phyloP scores from a whole-genome alignment of 2,113 vertebrate genomes.

The Serinus canaria region DNA sequence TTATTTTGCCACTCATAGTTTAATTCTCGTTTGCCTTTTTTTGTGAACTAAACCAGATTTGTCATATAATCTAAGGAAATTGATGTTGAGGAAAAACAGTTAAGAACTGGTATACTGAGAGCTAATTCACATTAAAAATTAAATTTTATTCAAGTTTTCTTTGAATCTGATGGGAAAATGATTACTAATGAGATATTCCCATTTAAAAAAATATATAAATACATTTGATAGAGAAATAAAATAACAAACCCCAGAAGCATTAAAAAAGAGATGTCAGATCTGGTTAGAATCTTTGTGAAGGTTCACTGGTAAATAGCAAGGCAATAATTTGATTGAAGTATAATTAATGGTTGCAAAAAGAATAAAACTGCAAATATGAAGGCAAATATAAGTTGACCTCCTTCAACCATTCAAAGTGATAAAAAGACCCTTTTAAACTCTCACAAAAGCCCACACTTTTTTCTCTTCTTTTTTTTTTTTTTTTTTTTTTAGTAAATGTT shows the following conservation, averaged over 20 bases:
- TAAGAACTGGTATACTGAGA: background rate
- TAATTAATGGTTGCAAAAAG: background rate
- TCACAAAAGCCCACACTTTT: accelerated
- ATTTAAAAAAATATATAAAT: background rate
- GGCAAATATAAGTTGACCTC: background rate
- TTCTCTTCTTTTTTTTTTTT: background rate
- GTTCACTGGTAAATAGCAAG: background rate
- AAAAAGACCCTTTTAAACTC: background rate
- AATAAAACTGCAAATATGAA: background rate
- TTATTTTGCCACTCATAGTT: background rate
- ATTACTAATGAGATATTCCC: background rate
- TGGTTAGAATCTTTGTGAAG: background rate
- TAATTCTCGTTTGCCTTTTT: background rate
- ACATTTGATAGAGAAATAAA: background rate
- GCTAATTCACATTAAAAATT: background rate
- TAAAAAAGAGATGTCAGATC: background rate
- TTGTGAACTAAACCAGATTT: background rate
- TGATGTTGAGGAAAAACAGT: background rate
- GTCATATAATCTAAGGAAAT: background rate
- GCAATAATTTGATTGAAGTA: background rate
- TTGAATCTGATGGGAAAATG: background rate
- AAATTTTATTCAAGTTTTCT: background rate
- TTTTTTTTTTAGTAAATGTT: background rate
- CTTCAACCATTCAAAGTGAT: background rate
- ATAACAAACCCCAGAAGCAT: background rate